Evolutionary conservation across 1,140 invertebrate species (phyloP).

Genomic region (Temnothorax curvispinosus): DNA sequence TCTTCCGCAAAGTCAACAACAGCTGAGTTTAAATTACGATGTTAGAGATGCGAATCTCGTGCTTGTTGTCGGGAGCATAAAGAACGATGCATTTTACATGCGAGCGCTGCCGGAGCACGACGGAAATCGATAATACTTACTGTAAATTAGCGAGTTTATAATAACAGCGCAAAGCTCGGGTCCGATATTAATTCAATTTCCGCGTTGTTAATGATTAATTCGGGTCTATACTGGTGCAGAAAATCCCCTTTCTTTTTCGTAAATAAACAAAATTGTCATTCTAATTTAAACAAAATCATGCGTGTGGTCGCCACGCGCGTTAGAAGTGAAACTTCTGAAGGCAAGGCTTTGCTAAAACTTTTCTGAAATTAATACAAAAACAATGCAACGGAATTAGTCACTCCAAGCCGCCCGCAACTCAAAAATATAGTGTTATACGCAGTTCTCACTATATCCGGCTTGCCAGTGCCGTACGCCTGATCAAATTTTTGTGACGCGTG

Average conservation of each 20-base stretch:
- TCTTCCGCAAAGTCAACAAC: slow-evolving; percentile 52
- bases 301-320: no score
- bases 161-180: not conserved
- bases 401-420: no score
- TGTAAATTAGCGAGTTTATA: slow-evolving; percentile 35
- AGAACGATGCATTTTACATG: slow-evolving; percentile 40
- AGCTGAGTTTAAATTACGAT: slow-evolving; percentile 49
- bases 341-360: no score
- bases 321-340: no score
- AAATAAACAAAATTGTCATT: not conserved
- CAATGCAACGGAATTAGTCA: no score
- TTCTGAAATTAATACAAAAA: no score
- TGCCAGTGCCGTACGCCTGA: no score
- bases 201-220: slow-evolving; percentile 2
- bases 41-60: slow-evolving; percentile 47
- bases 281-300: no score
- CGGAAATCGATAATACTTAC: slow-evolving; percentile 28
- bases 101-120: not conserved
- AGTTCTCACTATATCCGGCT: no score
- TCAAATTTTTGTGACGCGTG: no score
- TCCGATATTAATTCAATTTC: slow-evolving; percentile 6
- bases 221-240: not conserved
- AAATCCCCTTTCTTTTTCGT: not conserved
- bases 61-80: slow-evolving; percentile 37
- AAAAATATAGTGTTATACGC: no score